These are phyloP conservation scores for Abramis brama DNA, from an alignment of 2,113 vertebrate genomes.

Conservation along the genomic window DNA sequence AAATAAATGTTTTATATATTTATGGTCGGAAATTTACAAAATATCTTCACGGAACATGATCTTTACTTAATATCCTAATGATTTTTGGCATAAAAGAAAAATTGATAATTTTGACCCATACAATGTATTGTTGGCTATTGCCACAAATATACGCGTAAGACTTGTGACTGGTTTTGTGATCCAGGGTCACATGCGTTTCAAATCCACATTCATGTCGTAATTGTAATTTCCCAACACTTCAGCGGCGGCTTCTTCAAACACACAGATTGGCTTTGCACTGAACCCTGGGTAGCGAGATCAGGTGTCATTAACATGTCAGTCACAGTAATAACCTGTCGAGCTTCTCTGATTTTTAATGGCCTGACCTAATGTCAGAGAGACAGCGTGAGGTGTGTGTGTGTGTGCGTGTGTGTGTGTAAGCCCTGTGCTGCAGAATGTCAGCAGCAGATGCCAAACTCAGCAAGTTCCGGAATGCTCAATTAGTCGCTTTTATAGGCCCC, in stretches of 20 bases:
- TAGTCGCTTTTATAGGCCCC: constrained; percentile 87
- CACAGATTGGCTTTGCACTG: neutral
- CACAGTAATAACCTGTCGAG: constrained; percentile 66
- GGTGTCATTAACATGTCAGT: constrained; percentile 72
- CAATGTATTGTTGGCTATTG: no score
- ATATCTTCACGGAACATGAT: no score
- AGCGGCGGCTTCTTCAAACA: neutral
- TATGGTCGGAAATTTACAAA: no score
- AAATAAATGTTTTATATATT: no score
- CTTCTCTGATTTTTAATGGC: constrained; percentile 91
- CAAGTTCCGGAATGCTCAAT: constrained; percentile 96
- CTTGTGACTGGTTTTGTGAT: no score
- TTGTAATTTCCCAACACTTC: constrained; percentile 60
- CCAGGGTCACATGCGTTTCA: constrained; percentile 56
- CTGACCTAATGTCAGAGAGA: constrained; percentile 94
- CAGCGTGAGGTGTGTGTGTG: constrained; percentile 89
- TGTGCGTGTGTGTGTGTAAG: constrained; percentile 85
- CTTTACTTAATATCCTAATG: no score
- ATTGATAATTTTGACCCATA: no score
- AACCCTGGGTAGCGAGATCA: constrained; percentile 54
- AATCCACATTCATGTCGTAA: constrained; percentile 70
- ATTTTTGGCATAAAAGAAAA: no score
- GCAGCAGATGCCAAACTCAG: constrained; percentile 93
- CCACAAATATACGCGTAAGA: no score
- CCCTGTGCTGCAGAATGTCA: constrained; percentile 95